Evolutionary conservation across 2,888 invertebrate genomes (phyloP).

Genomic region (Phania funesta): DNA sequence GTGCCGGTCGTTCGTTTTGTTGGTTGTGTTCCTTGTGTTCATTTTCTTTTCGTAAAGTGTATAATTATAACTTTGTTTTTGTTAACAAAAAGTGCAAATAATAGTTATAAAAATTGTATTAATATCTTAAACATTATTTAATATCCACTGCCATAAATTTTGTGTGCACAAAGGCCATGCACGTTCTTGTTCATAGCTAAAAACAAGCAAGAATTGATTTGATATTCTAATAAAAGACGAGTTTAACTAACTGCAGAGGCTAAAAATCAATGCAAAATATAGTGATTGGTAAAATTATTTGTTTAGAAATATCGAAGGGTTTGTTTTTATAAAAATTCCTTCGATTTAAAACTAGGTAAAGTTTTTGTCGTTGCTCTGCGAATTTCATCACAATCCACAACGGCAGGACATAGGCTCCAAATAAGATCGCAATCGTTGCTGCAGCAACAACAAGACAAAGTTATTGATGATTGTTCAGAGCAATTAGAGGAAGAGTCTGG

Average conservation of each 20-base stretch:
- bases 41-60: not conserved
- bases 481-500: conserved; percentile 33
- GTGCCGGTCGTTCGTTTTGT: conserved; percentile 45
- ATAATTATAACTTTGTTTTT: conserved; percentile 5
- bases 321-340: not conserved
- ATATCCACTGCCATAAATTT: conserved; percentile 39
- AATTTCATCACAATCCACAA: conserved; percentile 70
- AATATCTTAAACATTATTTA: not conserved
- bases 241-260: conserved; percentile 55
- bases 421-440: conserved; percentile 13
- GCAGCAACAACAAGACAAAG: conserved; percentile 44
- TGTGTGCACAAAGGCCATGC: conserved; percentile 37
- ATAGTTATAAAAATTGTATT: conserved; percentile 3
- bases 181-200: conserved; percentile 24
- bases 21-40: conserved; percentile 33
- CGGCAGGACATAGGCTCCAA: conserved; percentile 61
- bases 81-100: conserved; percentile 40
- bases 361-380: conserved; percentile 54
- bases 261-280: conserved; percentile 68
- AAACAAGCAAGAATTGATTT: not conserved
- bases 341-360: conserved; percentile 51
- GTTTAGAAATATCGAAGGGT: not conserved
- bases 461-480: conserved; percentile 40
- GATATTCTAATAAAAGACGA: conserved; percentile 21
- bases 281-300: conserved; percentile 65